phyloP scores from a whole-genome alignment of 2,888 invertebrate species.

The Patella pellucida region DNA sequence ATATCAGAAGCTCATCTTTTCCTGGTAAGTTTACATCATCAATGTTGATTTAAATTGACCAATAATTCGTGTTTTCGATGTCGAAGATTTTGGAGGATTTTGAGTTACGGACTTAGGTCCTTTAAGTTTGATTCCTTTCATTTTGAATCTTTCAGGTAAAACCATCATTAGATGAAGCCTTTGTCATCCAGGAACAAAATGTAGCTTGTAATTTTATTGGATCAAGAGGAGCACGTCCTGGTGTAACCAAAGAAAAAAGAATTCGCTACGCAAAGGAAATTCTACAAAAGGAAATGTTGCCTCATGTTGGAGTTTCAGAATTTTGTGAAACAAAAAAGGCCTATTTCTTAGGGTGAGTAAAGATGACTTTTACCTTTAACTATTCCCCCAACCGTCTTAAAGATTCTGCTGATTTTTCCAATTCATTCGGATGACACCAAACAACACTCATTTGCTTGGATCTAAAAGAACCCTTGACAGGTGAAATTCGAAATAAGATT shows the following conservation, averaged over 20 bases:
- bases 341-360: slow-evolving; percentile 86
- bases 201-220: slow-evolving; percentile 99
- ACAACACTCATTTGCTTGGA: too few relatives aligned
- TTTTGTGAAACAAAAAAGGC: slow-evolving; percentile 99
- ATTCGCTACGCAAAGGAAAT: slow-evolving; percentile 99
- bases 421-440: too few relatives aligned
- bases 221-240: slow-evolving; percentile 95
- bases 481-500: too few relatives aligned
- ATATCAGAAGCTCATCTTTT: too few relatives aligned
- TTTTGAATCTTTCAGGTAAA: slow-evolving; percentile 77
- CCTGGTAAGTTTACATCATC: too few relatives aligned
- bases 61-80: too few relatives aligned
- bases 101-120: too few relatives aligned
- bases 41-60: too few relatives aligned
- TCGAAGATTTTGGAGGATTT: too few relatives aligned
- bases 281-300: slow-evolving; percentile 99
- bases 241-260: slow-evolving; percentile 98
- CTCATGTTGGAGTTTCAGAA: slow-evolving; percentile 98
- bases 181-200: slow-evolving; percentile 99
- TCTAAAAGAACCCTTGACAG: too few relatives aligned
- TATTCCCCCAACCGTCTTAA: too few relatives aligned
- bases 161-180: slow-evolving; percentile 98
- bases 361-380: background rate
- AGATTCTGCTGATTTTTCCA: too few relatives aligned
- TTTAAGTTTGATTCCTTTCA: background rate